Conservation (phyloP, 2,888 invertebrate species). For the Leptinotarsa peninsularis region DNA sequence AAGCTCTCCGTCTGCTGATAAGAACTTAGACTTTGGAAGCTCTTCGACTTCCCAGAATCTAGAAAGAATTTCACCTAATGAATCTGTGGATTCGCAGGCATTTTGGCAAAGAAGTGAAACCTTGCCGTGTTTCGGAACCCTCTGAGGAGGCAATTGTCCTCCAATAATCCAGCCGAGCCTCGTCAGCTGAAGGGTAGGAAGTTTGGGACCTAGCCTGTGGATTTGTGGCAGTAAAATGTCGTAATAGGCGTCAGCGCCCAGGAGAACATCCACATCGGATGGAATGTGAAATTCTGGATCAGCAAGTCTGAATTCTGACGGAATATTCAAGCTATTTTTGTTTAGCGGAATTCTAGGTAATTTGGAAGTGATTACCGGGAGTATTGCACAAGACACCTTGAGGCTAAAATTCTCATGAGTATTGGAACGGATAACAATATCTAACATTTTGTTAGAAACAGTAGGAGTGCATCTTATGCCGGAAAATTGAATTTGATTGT, state of each 20-base stretch:
- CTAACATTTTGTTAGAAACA: constrained; percentile 21
- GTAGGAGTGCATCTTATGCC: constrained; percentile 15
- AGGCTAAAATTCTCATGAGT: neutral
- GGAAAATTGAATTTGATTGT: constrained; percentile 21
- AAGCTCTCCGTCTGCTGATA: no score
- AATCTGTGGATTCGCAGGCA: no score
- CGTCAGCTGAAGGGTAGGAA: no score
- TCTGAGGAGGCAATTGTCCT: no score
- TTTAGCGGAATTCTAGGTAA: neutral
- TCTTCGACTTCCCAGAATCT: no score
- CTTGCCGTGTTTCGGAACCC: no score
- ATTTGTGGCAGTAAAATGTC: no score
- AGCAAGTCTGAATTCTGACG: constrained; percentile 2
- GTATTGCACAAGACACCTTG: constrained; percentile 8
- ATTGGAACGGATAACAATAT: constrained; percentile 11
- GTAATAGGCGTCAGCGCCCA: neutral
- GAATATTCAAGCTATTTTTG: constrained; percentile 7
- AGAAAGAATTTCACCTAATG: no score
- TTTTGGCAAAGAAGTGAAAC: no score
- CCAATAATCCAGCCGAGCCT: no score
- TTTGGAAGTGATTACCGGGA: constrained; percentile 4
- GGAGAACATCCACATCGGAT: neutral
- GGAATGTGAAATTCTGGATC: constrained; percentile 4
- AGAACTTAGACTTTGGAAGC: no score
- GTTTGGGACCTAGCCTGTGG: no score